A percentile compares a stretch with the other conserved stretches of the same genome.
Conservation (phyloP, 2,797 vertebrate genomes). For the Valencia hispanica region DNA sequence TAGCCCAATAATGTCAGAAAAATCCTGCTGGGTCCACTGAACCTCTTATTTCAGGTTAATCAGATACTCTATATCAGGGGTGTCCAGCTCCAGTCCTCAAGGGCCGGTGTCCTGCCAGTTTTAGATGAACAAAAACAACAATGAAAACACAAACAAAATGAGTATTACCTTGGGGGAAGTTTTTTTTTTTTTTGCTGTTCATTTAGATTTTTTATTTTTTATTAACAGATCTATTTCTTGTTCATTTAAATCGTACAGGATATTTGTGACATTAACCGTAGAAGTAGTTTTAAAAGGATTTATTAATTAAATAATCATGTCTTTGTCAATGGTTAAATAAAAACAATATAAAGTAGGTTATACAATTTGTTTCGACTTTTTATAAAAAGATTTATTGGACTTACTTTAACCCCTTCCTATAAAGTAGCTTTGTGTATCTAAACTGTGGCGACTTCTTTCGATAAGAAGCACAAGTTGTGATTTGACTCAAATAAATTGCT, state of each 20-base stretch:
- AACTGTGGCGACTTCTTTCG: too few relatives aligned
- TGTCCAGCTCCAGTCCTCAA: too few relatives aligned
- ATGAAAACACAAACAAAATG: neutral
- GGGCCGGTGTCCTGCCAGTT: too few relatives aligned
- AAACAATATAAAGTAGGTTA: neutral
- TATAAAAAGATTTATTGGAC: neutral
- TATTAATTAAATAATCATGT: neutral
- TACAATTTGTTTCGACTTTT: neutral
- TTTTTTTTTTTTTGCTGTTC: neutral
- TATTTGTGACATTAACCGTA: neutral
- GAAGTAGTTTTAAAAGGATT: neutral
- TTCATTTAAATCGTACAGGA: neutral
- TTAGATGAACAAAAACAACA: too few relatives aligned
- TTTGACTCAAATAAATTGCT: conserved; percentile 16
- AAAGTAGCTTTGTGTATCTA: neutral
- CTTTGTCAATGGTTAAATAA: neutral
- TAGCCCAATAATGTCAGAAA: neutral
- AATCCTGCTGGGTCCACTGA: neutral
- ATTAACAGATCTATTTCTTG: neutral
- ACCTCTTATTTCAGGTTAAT: neutral
- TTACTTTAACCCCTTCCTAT: neutral
- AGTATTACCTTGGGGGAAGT: neutral
- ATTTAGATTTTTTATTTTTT: too few relatives aligned
- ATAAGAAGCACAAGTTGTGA: neutral
- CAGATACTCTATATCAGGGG: neutral